Conservation (phyloP, 35 echinoderm and acorn worm species). For the Stichopus chloronotus region DNA sequence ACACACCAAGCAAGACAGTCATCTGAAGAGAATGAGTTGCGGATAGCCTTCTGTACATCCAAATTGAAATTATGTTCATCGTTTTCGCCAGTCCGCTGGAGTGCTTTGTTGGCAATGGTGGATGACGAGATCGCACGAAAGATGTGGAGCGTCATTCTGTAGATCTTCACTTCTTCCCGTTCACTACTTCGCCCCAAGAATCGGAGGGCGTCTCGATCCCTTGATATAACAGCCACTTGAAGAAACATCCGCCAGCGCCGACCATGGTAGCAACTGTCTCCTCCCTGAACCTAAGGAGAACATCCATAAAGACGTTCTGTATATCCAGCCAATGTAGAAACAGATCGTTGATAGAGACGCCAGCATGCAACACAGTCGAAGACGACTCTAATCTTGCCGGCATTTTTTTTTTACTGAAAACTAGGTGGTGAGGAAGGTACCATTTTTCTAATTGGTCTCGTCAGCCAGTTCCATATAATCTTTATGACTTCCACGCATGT, state of each 20-base stretch:
- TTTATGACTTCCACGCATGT: too few relatives aligned
- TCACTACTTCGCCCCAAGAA: neutral
- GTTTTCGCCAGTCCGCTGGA: constrained; percentile 31
- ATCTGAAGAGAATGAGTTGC: constrained; percentile 41
- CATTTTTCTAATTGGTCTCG: neutral
- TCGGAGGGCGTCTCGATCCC: constrained; percentile 8
- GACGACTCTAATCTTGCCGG: constrained; percentile 36
- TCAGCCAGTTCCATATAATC: neutral
- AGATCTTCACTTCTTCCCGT: neutral
- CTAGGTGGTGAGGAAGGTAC: constrained; percentile 35
- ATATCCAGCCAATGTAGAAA: constrained; percentile 47
- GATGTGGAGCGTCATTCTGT: constrained; percentile 44
- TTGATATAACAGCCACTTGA: constrained; percentile 34
- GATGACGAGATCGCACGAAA: constrained; percentile 51
- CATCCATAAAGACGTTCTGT: neutral
- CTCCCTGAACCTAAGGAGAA: constrained; percentile 25
- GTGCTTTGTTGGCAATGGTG: constrained; percentile 42
- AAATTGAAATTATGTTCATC: neutral
- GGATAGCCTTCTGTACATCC: constrained; percentile 20
- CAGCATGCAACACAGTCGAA: constrained; percentile 37
- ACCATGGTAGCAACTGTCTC: neutral
- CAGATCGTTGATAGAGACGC: constrained; percentile 36
- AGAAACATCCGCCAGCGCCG: constrained; percentile 30
- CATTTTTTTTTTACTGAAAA: constrained; percentile 5
- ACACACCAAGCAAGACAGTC: constrained; percentile 5